A percentile compares a stretch with the other conserved stretches of the same genome.
These are phyloP conservation scores for Tragelaphus oryx DNA, from an alignment of 2,797 vertebrate species.

Conservation along the genomic window DNA sequence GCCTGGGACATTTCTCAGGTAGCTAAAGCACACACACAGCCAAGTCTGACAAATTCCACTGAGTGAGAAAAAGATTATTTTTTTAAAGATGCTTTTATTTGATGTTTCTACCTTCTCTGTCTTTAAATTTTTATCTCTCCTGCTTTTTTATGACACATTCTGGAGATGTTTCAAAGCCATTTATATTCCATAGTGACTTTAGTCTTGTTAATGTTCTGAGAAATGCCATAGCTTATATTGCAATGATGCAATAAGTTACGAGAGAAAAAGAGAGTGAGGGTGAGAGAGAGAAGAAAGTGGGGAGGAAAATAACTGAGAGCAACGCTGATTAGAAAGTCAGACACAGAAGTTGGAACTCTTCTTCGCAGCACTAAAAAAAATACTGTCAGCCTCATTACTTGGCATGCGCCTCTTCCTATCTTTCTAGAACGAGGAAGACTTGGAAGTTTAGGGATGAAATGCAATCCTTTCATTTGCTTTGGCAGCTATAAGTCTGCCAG, in stretches of 20 bases:
- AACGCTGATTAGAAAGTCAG: slow-evolving; percentile 11
- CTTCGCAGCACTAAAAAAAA: not conserved
- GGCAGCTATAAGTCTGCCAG: not conserved
- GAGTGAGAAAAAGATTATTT: slow-evolving; percentile 19
- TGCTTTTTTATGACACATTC: slow-evolving; percentile 46
- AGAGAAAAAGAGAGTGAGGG: not conserved
- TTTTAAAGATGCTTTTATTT: slow-evolving; percentile 6
- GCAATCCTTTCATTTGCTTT: not conserved
- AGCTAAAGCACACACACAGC: not conserved
- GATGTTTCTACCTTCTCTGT: not conserved
- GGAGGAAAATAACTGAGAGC: slow-evolving; percentile 29
- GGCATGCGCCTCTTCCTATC: not conserved
- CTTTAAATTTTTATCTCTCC: slow-evolving; percentile 51
- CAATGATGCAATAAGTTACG: slow-evolving; percentile 38
- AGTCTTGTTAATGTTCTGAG: slow-evolving; percentile 40
- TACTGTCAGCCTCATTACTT: not conserved
- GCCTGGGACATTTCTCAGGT: not conserved
- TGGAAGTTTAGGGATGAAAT: slow-evolving; percentile 19
- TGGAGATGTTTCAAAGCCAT: slow-evolving; percentile 41
- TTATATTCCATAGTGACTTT: slow-evolving; percentile 48
- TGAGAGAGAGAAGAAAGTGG: not conserved
- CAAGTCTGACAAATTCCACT: slow-evolving; percentile 8
- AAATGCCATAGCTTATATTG: slow-evolving; percentile 35
- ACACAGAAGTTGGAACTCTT: not conserved
- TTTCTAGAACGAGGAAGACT: not conserved